Conservation (phyloP, 2,797 vertebrate genomes). For the Hippopotamyrus pictus region DNA sequence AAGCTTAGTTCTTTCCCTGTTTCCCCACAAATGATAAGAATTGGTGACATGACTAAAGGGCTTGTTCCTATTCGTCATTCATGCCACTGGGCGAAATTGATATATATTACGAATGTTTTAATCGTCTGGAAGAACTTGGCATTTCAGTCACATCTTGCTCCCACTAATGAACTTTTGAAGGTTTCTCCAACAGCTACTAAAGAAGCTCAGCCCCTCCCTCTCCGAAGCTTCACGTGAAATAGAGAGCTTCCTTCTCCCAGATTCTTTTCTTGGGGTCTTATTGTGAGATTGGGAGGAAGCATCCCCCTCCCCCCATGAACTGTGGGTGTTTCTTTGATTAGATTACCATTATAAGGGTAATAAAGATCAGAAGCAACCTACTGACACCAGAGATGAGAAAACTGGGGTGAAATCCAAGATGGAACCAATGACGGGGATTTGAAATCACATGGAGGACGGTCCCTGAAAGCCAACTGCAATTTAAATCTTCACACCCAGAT, state of each 20-base stretch:
- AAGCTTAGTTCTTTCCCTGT: background rate
- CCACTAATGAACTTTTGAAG: background rate
- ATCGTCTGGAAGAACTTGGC: background rate
- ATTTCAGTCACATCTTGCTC: background rate
- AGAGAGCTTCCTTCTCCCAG: background rate
- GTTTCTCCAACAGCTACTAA: background rate
- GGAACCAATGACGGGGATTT: constrained; percentile 13
- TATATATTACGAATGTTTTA: background rate
- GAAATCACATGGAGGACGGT: background rate
- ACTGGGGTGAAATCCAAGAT: background rate
- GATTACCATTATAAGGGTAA: constrained; percentile 24
- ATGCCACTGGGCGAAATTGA: background rate
- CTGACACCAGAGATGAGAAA: constrained; percentile 17
- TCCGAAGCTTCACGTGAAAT: background rate
- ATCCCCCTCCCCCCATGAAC: background rate
- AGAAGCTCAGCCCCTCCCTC: background rate
- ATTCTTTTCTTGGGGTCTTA: background rate
- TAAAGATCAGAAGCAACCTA: constrained; percentile 20
- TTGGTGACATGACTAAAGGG: background rate
- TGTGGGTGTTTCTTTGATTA: background rate
- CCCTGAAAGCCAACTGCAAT: constrained; percentile 11
- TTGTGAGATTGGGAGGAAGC: background rate
- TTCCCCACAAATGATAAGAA: background rate
- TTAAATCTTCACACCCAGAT: constrained; percentile 2
- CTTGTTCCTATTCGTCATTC: background rate